Conservation (phyloP, 2,888 invertebrate species). For the Netelia melanura region DNA sequence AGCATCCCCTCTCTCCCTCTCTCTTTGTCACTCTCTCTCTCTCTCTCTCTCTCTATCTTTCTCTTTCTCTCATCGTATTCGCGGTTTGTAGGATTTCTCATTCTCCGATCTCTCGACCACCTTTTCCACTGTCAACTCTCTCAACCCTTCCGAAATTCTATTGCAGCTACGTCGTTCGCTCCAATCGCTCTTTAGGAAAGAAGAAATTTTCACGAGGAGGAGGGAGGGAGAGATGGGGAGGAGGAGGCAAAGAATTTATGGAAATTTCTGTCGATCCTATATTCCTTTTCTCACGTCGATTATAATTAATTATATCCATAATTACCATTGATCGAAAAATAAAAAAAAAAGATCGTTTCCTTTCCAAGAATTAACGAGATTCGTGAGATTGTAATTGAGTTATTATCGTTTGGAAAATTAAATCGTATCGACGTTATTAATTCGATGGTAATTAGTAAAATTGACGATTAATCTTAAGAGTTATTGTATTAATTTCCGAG, state of each 20-base stretch:
- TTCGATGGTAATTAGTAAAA: no score
- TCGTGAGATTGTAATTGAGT: no score
- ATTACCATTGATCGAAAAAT: no score
- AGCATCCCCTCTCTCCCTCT: constrained; percentile 25
- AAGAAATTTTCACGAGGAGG: constrained; percentile 19
- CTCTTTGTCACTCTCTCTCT: constrained; percentile 9
- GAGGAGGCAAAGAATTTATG: neutral
- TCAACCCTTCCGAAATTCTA: neutral
- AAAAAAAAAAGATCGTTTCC: no score
- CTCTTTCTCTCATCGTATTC: constrained; percentile 39
- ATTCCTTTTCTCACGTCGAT: no score
- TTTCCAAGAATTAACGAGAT: no score
- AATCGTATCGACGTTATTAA: no score
- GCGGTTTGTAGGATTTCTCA: neutral
- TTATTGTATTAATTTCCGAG: neutral
- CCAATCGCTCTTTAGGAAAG: neutral
- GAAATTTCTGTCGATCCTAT: neutral
- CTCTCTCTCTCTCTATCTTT: constrained; percentile 22
- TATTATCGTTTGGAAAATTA: no score
- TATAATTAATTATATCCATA: no score
- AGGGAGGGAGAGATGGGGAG: no score
- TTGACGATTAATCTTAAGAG: no score
- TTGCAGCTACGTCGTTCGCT: constrained; percentile 11
- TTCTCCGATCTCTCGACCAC: neutral
- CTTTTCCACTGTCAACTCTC: constrained; percentile 25